These are phyloP conservation scores for Orchestia grillus DNA, from an alignment of 1,140 invertebrate genomes.

Conservation along the genomic window DNA sequence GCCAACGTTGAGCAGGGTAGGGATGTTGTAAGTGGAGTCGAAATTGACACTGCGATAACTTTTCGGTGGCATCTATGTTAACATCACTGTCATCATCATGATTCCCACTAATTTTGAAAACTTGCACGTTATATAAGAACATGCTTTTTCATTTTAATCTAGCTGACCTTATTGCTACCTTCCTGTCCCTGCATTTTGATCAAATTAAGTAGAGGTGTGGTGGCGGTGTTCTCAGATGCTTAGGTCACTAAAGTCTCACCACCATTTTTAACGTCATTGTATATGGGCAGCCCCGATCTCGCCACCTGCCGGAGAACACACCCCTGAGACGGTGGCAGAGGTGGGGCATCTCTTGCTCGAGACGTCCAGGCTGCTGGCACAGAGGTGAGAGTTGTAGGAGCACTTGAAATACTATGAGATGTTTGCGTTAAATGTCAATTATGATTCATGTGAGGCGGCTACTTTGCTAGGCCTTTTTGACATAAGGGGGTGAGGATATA, in stretches of 20 bases:
- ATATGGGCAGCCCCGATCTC: conserved; percentile 28
- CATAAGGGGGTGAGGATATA: no score
- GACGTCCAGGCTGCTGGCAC: conserved; percentile 59
- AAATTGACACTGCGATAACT: not conserved
- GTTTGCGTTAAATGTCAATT: no score
- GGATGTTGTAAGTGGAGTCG: not conserved
- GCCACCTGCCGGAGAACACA: conserved; percentile 44
- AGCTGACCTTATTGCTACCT: no score
- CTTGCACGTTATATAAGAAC: not conserved
- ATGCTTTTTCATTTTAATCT: not conserved
- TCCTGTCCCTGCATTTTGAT: not conserved
- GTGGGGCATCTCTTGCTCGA: conserved; percentile 60
- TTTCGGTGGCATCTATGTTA: not conserved
- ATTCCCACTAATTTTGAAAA: not conserved
- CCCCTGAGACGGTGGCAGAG: conserved; percentile 53
- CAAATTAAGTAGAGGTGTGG: not conserved
- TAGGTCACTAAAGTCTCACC: not conserved
- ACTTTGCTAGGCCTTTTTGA: no score
- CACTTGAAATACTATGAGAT: no score
- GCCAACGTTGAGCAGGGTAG: no score
- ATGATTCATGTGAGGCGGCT: no score
- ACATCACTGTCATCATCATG: not conserved
- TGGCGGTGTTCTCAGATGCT: not conserved
- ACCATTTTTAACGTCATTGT: not conserved
- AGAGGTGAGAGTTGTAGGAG: conserved; percentile 43